A percentile compares a stretch with the other conserved stretches of the same genome.
Conservation (phyloP, 2,113 vertebrate species). For the Halichoerus grypus region DNA sequence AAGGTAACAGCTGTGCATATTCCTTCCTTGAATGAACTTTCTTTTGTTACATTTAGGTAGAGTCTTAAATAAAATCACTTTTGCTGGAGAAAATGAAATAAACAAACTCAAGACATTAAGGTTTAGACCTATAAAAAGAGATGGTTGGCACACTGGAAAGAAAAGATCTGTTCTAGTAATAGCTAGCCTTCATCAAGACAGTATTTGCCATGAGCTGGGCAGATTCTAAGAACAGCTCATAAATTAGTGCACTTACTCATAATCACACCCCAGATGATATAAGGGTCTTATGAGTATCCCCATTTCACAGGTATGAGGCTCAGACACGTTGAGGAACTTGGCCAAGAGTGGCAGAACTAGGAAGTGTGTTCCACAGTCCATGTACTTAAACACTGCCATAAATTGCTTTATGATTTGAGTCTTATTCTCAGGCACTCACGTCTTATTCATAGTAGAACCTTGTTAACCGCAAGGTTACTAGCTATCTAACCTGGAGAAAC, state of each 20-base stretch:
- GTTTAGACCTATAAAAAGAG: neutral
- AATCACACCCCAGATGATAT: neutral
- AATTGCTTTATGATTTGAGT: neutral
- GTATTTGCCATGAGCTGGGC: neutral
- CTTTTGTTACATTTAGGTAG: conserved; percentile 50
- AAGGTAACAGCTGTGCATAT: conserved; percentile 27
- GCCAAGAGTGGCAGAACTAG: neutral
- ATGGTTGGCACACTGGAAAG: neutral
- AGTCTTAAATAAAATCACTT: conserved; percentile 59
- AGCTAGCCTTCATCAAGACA: neutral
- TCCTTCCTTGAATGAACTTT: conserved; percentile 54
- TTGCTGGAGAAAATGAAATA: conserved; percentile 45
- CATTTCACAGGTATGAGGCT: neutral
- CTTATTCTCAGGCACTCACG: neutral
- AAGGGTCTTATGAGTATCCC: neutral
- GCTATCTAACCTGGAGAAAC: neutral
- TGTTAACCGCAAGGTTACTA: neutral
- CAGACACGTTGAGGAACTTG: neutral
- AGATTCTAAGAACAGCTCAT: neutral
- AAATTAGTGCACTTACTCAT: neutral
- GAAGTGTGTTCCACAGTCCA: neutral
- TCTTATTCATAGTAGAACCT: neutral
- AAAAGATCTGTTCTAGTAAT: neutral
- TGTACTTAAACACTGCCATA: neutral
- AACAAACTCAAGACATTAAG: conserved; percentile 32